These are phyloP conservation scores for Elysia chlorotica DNA, from an alignment of 1,140 invertebrate species.

Conservation along the genomic window DNA sequence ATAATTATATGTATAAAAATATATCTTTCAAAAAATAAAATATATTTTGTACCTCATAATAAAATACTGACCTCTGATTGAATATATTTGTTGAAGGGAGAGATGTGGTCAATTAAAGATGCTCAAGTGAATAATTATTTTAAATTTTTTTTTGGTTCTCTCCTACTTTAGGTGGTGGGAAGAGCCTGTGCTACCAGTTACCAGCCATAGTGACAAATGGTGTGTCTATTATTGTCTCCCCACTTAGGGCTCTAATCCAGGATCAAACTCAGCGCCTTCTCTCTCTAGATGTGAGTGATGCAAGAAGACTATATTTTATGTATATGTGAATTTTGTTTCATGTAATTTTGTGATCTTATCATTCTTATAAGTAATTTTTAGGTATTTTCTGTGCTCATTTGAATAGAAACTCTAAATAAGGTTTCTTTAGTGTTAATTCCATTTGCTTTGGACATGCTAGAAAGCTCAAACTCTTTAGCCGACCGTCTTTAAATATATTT, in stretches of 20 bases:
- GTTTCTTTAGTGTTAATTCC: too few species aligned
- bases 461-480: too few species aligned
- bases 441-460: too few species aligned
- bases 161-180: conserved; percentile 56
- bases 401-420: not conserved
- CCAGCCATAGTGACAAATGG: conserved; percentile 58
- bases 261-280: conserved; percentile 61
- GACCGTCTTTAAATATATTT: too few species aligned
- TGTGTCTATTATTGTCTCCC: conserved; percentile 61
- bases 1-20: not conserved
- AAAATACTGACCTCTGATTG: not conserved
- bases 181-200: conserved; percentile 64
- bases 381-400: not conserved
- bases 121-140: too few species aligned
- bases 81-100: not conserved
- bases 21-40: not conserved
- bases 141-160: conserved; percentile 6
- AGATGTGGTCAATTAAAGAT: not conserved
- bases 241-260: conserved; percentile 61
- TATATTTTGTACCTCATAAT: not conserved
- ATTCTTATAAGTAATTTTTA: not conserved
- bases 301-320: not conserved
- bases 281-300: conserved; percentile 55
- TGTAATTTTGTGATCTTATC: not conserved
- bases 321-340: not conserved